Percentiles rank a stretch among this genome's conserved stretches.
Conservation (phyloP, 2,797 vertebrate genomes). For the Rhinoraja longicauda region DNA sequence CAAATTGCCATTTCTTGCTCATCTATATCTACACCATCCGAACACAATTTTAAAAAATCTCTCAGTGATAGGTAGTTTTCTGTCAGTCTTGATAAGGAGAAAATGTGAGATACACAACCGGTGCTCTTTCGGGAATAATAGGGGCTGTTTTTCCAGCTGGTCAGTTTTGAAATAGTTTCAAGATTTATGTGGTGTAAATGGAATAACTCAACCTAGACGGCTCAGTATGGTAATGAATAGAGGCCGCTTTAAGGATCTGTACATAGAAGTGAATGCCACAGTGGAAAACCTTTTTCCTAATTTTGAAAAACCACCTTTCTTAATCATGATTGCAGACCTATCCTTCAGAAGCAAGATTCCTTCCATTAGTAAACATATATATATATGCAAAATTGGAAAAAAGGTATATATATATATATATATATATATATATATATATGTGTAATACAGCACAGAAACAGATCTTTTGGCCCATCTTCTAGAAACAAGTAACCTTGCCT, state of each 20-base stretch:
- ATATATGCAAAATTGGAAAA: too few species aligned
- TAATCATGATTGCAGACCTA: neutral
- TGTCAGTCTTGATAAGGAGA: neutral
- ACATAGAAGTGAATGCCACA: neutral
- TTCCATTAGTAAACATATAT: too few species aligned
- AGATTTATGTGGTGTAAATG: neutral
- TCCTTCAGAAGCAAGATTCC: neutral
- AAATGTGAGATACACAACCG: neutral
- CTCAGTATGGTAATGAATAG: neutral
- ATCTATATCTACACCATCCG: neutral
- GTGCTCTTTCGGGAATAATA: neutral
- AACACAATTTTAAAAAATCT: constrained; percentile 14
- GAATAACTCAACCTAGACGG: neutral
- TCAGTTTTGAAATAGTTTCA: neutral
- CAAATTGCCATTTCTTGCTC: neutral
- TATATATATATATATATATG: too few species aligned
- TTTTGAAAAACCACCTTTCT: neutral
- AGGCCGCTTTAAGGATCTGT: neutral
- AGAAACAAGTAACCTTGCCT: too few species aligned
- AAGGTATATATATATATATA: too few species aligned
- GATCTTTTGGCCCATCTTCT: too few species aligned
- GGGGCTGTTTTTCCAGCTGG: neutral
- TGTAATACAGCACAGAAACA: too few species aligned
- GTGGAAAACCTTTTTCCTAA: neutral
- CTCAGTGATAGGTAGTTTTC: neutral